Percentiles rank a stretch among this genome's conserved stretches.
These are phyloP conservation scores for Pollenia amentaria DNA, from an alignment of 2,888 invertebrate species.

Conservation along the genomic window DNA sequence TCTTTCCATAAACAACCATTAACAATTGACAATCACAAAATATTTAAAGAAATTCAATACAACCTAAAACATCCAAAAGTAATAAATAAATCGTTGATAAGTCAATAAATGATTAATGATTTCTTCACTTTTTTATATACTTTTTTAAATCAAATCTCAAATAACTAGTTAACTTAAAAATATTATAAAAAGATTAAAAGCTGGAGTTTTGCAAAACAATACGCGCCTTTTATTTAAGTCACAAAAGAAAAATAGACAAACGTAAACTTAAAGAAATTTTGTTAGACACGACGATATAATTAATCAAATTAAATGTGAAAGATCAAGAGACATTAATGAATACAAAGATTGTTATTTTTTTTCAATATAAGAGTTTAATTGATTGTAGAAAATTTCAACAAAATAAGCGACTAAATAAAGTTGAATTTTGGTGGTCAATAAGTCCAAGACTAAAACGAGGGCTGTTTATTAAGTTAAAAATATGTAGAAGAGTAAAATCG, in stretches of 20 bases:
- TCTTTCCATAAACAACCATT: slow-evolving; percentile 20
- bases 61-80: slow-evolving; percentile 14
- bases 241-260: neutral
- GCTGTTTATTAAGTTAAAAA: too few species aligned
- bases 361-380: too few species aligned
- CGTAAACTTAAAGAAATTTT: slow-evolving; percentile 12
- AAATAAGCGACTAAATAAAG: too few species aligned
- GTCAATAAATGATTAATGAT: slow-evolving; percentile 64
- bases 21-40: slow-evolving; percentile 30
- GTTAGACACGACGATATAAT: slow-evolving; percentile 51
- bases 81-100: slow-evolving; percentile 55
- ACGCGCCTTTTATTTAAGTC: neutral
- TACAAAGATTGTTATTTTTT: neutral
- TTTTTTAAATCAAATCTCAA: slow-evolving; percentile 16
- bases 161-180: neutral
- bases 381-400: too few species aligned
- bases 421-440: too few species aligned
- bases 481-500: too few species aligned
- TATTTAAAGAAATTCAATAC: neutral
- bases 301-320: slow-evolving; percentile 40
- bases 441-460: too few species aligned
- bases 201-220: slow-evolving; percentile 45
- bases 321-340: slow-evolving; percentile 15
- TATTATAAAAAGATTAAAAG: slow-evolving; percentile 1
- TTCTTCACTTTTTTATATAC: slow-evolving; percentile 39